Evolutionary conservation across 2,113 vertebrate species (phyloP).

Genomic region (Uropsilus gracilis): DNA sequence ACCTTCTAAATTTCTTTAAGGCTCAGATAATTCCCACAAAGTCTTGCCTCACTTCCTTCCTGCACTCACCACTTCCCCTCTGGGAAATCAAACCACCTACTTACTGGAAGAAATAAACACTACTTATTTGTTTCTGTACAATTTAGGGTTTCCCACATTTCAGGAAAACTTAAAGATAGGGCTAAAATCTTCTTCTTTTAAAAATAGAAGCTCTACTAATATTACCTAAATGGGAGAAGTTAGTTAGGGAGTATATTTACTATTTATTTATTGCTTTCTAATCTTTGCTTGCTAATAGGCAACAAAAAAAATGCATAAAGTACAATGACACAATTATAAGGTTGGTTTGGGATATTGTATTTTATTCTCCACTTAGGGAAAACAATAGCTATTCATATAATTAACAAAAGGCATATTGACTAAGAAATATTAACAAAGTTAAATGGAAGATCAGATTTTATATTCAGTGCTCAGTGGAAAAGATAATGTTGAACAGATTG

Average conservation of each 20-base stretch:
- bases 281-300: neutral
- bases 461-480: neutral
- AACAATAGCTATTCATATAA: neutral
- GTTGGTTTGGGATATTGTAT: neutral
- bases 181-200: conserved; percentile 46
- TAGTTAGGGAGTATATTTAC: neutral
- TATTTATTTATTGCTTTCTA: neutral
- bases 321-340: neutral
- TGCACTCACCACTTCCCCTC: conserved; percentile 12
- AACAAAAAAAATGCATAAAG: neutral
- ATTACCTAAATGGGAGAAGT: conserved; percentile 9
- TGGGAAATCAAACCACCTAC: conserved; percentile 67
- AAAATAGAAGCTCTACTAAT: neutral
- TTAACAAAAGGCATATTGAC: neutral
- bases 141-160: conserved; percentile 38
- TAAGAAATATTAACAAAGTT: neutral
- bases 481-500: neutral
- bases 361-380: conserved; percentile 30
- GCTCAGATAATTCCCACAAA: conserved; percentile 69
- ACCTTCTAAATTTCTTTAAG: conserved; percentile 72
- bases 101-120: conserved; percentile 59
- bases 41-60: conserved; percentile 57
- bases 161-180: conserved; percentile 54
- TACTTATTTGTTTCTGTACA: conserved; percentile 27
- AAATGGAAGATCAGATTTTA: neutral